Conservation (phyloP, 2,113 vertebrate genomes). For the Leucosticte australis region DNA sequence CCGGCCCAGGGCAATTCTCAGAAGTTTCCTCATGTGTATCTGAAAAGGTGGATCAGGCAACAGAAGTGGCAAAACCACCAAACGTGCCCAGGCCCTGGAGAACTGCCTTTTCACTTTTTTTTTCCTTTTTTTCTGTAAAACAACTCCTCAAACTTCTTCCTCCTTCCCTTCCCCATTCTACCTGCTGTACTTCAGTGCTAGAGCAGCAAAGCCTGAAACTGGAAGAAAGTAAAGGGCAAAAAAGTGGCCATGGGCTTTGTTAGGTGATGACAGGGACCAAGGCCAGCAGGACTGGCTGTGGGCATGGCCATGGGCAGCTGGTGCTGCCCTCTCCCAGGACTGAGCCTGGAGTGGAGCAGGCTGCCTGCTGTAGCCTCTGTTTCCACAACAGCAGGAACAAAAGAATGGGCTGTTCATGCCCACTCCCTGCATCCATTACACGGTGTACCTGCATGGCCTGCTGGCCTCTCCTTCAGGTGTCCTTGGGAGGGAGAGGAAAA, state of each 20-base stretch:
- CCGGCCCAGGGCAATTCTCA: background rate
- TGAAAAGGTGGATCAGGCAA: conserved; percentile 45
- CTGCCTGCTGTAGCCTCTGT: conserved; percentile 6
- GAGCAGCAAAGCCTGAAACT: background rate
- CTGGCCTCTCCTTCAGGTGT: background rate
- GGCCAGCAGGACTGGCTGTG: background rate
- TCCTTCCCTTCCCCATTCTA: background rate
- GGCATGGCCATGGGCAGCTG: background rate
- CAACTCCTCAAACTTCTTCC: background rate
- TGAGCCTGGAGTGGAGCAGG: background rate
- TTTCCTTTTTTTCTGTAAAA: background rate
- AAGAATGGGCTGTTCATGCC: background rate
- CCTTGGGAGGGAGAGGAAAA: background rate
- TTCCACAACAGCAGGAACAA: conserved; percentile 7
- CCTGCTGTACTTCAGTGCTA: background rate
- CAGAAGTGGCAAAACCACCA: conserved; percentile 5
- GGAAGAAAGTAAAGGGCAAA: background rate
- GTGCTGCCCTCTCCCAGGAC: background rate
- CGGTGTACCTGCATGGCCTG: background rate
- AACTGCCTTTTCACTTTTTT: background rate
- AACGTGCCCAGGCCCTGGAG: background rate
- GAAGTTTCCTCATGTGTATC: background rate
- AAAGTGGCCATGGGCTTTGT: background rate
- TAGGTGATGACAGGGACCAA: background rate
- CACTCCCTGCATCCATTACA: background rate